A percentile compares a stretch with the other conserved stretches of the same genome.
Evolutionary conservation across 2,113 vertebrate genomes (phyloP).

Genomic region (Mesoclemmys tuberculata): DNA sequence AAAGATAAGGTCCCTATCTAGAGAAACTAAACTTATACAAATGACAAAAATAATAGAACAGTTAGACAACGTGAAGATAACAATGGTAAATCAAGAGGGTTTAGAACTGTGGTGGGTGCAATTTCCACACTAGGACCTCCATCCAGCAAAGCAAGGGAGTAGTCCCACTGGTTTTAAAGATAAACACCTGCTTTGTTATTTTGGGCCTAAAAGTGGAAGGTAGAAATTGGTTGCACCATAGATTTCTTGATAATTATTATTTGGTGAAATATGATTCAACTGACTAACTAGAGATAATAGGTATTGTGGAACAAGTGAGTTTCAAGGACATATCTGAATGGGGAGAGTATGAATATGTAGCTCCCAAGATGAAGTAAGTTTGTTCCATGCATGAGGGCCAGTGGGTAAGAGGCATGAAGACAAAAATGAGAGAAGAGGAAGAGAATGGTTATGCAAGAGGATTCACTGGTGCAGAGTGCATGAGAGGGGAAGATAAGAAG

Average conservation of each 20-base stretch:
- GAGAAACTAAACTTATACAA: neutral
- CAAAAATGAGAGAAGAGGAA: neutral
- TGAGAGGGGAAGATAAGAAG: neutral
- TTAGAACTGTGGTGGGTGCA: neutral
- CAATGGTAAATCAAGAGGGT: neutral
- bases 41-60: neutral
- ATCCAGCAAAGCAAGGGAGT: neutral
- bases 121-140: neutral
- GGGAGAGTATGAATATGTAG: neutral
- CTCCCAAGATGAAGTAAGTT: neutral
- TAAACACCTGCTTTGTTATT: neutral
- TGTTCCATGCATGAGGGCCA: neutral
- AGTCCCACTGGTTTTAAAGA: neutral
- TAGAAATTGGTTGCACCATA: neutral
- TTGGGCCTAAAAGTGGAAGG: neutral
- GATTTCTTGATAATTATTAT: neutral
- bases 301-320: neutral
- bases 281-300: neutral
- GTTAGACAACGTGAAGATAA: neutral
- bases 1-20: neutral
- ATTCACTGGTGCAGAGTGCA: neutral
- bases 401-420: neutral
- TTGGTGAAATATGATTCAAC: neutral
- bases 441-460: neutral
- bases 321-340: conserved; percentile 2